These are phyloP conservation scores for Cololabis saira DNA, from an alignment of 2,113 vertebrate species.

Conservation along the genomic window DNA sequence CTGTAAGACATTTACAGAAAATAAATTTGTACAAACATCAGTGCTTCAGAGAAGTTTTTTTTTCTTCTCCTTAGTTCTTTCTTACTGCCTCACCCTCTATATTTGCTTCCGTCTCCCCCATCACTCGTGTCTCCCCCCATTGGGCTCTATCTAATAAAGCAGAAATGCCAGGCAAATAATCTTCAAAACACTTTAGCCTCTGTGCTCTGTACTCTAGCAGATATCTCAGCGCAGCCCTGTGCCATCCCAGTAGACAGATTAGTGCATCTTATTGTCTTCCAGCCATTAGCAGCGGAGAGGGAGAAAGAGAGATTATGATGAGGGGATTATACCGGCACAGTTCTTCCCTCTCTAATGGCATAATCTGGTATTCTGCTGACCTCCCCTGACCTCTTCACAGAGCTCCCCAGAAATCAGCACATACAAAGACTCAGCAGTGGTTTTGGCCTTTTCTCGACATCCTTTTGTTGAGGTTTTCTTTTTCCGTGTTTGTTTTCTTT, in stretches of 20 bases:
- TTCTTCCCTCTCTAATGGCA: slow-evolving; percentile 70
- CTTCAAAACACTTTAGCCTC: slow-evolving; percentile 63
- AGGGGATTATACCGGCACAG: slow-evolving; percentile 69
- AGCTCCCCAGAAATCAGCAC: slow-evolving; percentile 64
- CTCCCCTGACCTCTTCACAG: slow-evolving; percentile 70
- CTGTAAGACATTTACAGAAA: slow-evolving; percentile 29
- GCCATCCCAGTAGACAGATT: slow-evolving; percentile 64
- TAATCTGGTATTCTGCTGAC: slow-evolving; percentile 72
- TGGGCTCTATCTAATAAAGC: slow-evolving; percentile 64
- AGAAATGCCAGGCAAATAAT: slow-evolving; percentile 72
- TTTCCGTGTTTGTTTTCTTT: slow-evolving; percentile 39
- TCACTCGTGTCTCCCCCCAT: slow-evolving; percentile 9
- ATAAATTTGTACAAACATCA: slow-evolving; percentile 39
- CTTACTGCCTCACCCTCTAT: slow-evolving; percentile 10
- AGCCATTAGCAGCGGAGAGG: slow-evolving; percentile 65
- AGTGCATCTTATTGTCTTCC: slow-evolving; percentile 74
- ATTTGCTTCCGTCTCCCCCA: slow-evolving; percentile 4
- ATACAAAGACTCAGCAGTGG: slow-evolving; percentile 52
- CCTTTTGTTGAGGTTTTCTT: slow-evolving; percentile 50
- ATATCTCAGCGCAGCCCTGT: slow-evolving; percentile 44
- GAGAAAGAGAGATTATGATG: slow-evolving; percentile 68
- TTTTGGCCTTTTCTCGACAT: slow-evolving; percentile 31
- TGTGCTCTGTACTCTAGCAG: slow-evolving; percentile 35
- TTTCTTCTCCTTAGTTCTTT: neutral
- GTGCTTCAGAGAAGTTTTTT: slow-evolving; percentile 5